Evolutionary conservation across 2,113 vertebrate species (phyloP).

Genomic region (Elgaria multicarinata): DNA sequence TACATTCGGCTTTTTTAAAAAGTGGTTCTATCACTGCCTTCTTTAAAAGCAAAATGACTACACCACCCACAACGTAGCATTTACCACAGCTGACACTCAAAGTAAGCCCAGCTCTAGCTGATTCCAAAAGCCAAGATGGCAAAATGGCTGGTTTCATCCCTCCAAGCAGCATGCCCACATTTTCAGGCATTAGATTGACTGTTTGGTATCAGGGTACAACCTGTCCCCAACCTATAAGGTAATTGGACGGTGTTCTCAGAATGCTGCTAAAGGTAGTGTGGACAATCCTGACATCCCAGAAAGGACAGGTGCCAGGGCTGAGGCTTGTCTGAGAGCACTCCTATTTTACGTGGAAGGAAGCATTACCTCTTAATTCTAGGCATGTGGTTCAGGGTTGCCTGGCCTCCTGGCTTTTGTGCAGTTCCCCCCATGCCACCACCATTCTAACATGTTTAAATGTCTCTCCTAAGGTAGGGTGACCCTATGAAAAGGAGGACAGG

Average conservation of each 20-base stretch:
- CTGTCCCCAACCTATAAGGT: background rate
- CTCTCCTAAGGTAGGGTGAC: no score
- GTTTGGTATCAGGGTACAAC: no score
- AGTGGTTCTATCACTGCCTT: background rate
- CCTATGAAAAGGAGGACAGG: no score
- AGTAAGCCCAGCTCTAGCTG: background rate
- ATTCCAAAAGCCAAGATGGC: background rate
- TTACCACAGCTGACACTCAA: background rate
- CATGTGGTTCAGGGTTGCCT: background rate
- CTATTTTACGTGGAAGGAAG: background rate
- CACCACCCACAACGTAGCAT: background rate
- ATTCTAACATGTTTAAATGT: no score
- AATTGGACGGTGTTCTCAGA: background rate
- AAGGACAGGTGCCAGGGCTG: background rate
- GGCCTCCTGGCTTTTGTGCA: no score
- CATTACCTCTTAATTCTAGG: background rate
- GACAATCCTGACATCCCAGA: background rate
- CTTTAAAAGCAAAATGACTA: background rate
- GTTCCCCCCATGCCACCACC: no score
- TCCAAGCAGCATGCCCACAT: background rate
- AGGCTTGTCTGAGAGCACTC: background rate
- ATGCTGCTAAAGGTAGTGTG: no score
- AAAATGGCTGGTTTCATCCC: background rate
- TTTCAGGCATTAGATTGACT: background rate
- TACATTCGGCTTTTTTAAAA: background rate